Conservation (phyloP, 2,888 invertebrate species). For the Agonopterix arenella region DNA sequence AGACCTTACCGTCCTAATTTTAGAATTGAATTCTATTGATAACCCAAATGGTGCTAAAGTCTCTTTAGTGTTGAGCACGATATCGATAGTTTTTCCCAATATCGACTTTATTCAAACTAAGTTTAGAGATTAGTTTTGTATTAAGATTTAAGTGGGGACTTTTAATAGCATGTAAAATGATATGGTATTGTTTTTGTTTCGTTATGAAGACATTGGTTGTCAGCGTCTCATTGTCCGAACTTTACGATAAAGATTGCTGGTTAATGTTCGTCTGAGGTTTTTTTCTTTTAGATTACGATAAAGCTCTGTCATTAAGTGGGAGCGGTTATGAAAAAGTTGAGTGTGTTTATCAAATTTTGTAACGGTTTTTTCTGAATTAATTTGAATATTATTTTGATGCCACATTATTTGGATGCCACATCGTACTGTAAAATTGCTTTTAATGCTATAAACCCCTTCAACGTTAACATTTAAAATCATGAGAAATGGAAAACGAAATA, state of each 20-base stretch:
- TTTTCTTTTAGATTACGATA: slow-evolving; percentile 32
- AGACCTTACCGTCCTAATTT: fast-evolving
- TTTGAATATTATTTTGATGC: too few species aligned
- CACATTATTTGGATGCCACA: too few species aligned
- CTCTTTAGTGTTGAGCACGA: slow-evolving; percentile 20
- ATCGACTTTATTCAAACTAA: slow-evolving; percentile 16
- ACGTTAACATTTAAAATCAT: too few species aligned
- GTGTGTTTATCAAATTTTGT: slow-evolving; percentile 2
- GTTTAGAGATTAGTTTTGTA: slow-evolving; percentile 15
- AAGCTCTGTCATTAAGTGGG: slow-evolving; percentile 31
- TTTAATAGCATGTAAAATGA: slow-evolving; percentile 60
- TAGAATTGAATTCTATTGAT: slow-evolving; percentile 12
- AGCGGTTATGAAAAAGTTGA: slow-evolving; percentile 12
- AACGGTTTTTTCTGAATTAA: slow-evolving; percentile 1
- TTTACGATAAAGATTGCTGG: slow-evolving; percentile 42
- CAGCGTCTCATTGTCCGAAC: slow-evolving; percentile 46
- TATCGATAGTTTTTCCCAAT: slow-evolving; percentile 18
- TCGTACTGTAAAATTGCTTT: too few species aligned
- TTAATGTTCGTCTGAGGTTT: slow-evolving; percentile 35
- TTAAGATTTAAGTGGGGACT: slow-evolving; percentile 13
- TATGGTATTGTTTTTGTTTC: slow-evolving; percentile 66
- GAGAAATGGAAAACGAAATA: too few species aligned
- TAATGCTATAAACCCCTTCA: too few species aligned
- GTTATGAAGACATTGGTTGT: slow-evolving; percentile 69
- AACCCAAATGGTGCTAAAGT: slow-evolving; percentile 8